Base-by-base conservation (phyloP, 1,140 invertebrate genomes). In the Mercenaria mercenaria region DNA sequence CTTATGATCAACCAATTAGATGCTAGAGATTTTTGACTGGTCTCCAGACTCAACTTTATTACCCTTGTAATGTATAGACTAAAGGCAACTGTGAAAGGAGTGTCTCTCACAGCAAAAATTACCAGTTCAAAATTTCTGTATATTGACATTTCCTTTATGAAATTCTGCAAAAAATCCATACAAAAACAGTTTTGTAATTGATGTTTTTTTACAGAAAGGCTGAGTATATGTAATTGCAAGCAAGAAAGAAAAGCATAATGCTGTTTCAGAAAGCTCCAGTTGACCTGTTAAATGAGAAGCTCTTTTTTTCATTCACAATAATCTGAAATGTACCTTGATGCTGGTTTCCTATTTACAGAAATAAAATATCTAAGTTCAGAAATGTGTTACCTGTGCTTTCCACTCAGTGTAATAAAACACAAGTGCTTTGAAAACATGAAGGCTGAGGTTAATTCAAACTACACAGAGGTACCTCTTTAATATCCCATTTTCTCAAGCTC, bases 241-340 rank as follows among this genome's bases (percentile, higher is more conserved):
- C 59, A 64, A 29, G 26, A 64, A 64, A 15, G n/a, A 8, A 15
- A 64, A 64, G 59, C 59, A 64, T 26, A 64, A 64, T 20, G 59
- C 59, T 64, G 26, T 64, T n/a, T 29, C 1, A 29, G 26, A 29
- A 64, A 64, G 59, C 59, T 64, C 59, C 59, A 29, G 26, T 64
- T 64, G 59, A 26, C 59, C 59, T n/a, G 15, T 15, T 64, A 29
- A 64, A n/a, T 4, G 4, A 64, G 26, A 64, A 64, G 59, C 59
- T 64, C 59, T 64, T 64, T n/a, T n/a, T 29, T 26, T 26, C 59
- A 64, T 64, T 64, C 59, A 64, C 26, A 64, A 29, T 64, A 64
- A n/a, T n/a, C 26, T n/a, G 59, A 64, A 64, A 64, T 64, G n/a
- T 64, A 64, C 59, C 59, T 64, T 64, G 26, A 64, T 26, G 26